Base-by-base conservation (phyloP, 1,140 invertebrate genomes). In the Augochlora pura region DNA sequence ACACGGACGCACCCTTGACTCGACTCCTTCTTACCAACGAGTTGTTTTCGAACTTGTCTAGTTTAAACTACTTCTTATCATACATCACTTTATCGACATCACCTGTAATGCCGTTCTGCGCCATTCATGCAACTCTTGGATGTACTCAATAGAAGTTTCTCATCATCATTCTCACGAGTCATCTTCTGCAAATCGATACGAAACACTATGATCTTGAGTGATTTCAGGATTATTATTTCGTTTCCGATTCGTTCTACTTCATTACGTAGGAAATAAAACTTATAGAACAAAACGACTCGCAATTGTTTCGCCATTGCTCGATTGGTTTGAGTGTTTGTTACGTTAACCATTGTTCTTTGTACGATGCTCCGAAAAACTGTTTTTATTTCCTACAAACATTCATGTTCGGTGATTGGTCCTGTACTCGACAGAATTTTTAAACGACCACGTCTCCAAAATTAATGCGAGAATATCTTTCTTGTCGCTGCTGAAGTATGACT, bases 111-210 rank as follows among this genome's bases (percentile, higher is more conserved):
- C 68, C 63, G 68, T 82, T 80, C 62, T 79, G 57, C 79, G 75
- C 80, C 70, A 82, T 54, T 69, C 52, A 82, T 86, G 84, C 84
- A 86, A 86, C 84, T 82, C 79, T 85, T 86, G 67, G 81, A 86
- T 86, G 84, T 85, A 86, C 59, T 85, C 64, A 57, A 81, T 85
- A 85, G 80, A 82, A 82, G 21, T 82, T 14, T 81, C 62, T 66
- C 38, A 39, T 66, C 62, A 72, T 81, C 78, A 82, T 82, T 62
- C 77, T 67, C 65, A 67, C 64, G 69, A 81, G 23, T 67, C 80
- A 86, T 86, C 64, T 60, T 9, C 12, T 67, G 49, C 68, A 80
- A 32, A 82, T 27, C 60, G 74, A 75, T 52, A 75, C 65, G n/a
- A 66, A 25, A 14, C 49, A n/a, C 42, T 69, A 82, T 74, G 38